phyloP scores from a whole-genome alignment of 2,113 vertebrate species.

The Symphodus melops region DNA sequence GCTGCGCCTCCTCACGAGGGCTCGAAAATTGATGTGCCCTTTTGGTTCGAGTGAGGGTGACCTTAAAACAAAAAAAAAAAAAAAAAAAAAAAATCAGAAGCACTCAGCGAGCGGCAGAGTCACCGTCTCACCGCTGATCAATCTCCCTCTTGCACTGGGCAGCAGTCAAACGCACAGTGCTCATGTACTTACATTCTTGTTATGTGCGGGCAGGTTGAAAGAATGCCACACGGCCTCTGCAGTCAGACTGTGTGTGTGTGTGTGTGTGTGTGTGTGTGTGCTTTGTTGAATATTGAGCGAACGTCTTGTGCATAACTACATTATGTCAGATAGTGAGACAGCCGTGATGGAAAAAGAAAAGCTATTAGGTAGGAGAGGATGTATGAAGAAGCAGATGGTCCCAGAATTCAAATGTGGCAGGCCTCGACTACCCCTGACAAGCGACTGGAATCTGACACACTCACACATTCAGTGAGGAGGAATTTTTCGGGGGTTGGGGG shows the following conservation, averaged over 20 bases:
- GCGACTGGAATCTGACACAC: slow-evolving; percentile 44
- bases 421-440: slow-evolving; percentile 59
- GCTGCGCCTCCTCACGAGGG: slow-evolving; percentile 72
- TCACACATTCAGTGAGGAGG: slow-evolving; percentile 5
- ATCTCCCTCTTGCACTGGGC: slow-evolving; percentile 61
- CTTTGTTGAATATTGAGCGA: slow-evolving; percentile 61
- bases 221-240: slow-evolving; percentile 29
- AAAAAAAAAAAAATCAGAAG: slow-evolving; percentile 72
- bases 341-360: slow-evolving; percentile 53
- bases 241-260: slow-evolving; percentile 30
- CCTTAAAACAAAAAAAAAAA: too few species aligned
- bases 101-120: slow-evolving; percentile 68
- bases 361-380: slow-evolving; percentile 62
- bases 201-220: slow-evolving; percentile 34
- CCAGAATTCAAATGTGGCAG: slow-evolving; percentile 65
- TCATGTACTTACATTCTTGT: slow-evolving; percentile 55
- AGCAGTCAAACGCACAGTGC: slow-evolving; percentile 51
- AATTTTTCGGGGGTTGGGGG: not conserved
- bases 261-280: slow-evolving; percentile 2
- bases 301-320: slow-evolving; percentile 54
- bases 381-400: slow-evolving; percentile 70
- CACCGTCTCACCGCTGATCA: slow-evolving; percentile 71
- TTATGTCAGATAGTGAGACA: slow-evolving; percentile 65
- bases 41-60: slow-evolving; percentile 81
- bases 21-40: slow-evolving; percentile 84